phyloP scores from a whole-genome alignment of 2,797 vertebrate genomes.

The Mallotus villosus region DNA sequence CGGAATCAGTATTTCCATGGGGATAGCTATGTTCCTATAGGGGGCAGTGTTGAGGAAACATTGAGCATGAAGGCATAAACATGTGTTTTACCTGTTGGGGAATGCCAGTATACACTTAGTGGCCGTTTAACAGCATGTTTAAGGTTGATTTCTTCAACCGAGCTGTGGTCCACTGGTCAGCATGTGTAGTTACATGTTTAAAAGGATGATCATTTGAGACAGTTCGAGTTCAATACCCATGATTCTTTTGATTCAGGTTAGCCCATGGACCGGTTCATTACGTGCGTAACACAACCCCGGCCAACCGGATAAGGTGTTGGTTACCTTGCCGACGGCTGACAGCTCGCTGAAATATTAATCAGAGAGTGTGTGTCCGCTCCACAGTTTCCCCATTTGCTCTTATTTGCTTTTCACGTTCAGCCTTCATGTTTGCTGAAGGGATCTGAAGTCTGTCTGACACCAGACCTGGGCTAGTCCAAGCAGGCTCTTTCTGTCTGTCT shows the following conservation, averaged over 20 bases:
- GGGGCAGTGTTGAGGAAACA: slow-evolving; percentile 42
- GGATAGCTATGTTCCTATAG: slow-evolving; percentile 38
- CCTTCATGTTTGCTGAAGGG: slow-evolving; percentile 1
- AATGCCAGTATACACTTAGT: too few species aligned
- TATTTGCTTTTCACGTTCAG: slow-evolving; percentile 58
- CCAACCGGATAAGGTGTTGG: slow-evolving; percentile 69
- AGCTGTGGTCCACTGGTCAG: not conserved
- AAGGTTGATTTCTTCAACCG: not conserved
- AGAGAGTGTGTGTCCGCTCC: slow-evolving; percentile 39
- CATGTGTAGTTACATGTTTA: too few species aligned
- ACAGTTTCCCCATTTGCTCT: slow-evolving; percentile 40
- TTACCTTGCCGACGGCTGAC: slow-evolving; percentile 71
- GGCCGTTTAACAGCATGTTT: not conserved
- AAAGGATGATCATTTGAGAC: not conserved
- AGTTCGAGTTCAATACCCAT: slow-evolving; percentile 1
- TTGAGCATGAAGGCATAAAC: not conserved
- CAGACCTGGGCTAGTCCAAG: not conserved
- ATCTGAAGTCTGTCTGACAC: not conserved
- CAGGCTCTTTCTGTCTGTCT: not conserved
- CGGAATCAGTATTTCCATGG: slow-evolving; percentile 9
- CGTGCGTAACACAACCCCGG: slow-evolving; percentile 65
- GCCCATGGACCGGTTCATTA: slow-evolving; percentile 19
- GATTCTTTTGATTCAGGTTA: slow-evolving; percentile 56
- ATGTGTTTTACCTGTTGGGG: too few species aligned
- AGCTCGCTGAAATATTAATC: slow-evolving; percentile 77